phyloP scores from a whole-genome alignment of 2,797 vertebrate genomes.

The Macroramphosus scolopax region DNA sequence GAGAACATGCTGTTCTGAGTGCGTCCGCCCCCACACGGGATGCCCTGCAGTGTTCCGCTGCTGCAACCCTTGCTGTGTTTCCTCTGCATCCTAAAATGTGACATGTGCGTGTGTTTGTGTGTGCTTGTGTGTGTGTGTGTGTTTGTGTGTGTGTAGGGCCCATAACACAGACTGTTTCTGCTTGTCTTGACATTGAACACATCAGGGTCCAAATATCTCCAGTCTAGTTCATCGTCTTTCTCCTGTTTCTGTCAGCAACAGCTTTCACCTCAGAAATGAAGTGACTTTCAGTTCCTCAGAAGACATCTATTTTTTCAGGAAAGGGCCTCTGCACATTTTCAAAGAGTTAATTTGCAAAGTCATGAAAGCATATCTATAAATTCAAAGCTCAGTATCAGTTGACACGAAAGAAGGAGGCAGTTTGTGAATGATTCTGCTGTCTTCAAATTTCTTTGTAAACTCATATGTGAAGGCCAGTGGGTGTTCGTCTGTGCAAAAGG shows the following conservation, averaged over 20 bases:
- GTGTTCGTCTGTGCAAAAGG: no score
- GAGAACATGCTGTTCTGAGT: constrained; percentile 69
- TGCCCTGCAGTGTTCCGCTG: constrained; percentile 57
- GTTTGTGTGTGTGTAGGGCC: background rate
- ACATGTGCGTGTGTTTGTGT: constrained; percentile 2
- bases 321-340: background rate
- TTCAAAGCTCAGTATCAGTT: no score
- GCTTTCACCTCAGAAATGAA: no score
- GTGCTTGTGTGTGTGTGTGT: constrained; percentile 1
- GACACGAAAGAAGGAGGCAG: no score
- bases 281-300: constrained; percentile 12
- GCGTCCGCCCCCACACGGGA: constrained; percentile 47
- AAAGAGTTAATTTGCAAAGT: no score
- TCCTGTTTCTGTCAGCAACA: no score
- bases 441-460: no score
- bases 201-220: no score
- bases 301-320: background rate
- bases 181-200: background rate
- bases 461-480: background rate
- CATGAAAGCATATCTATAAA: no score
- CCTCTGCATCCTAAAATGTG: constrained; percentile 50
- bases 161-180: background rate
- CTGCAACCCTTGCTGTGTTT: constrained; percentile 43
- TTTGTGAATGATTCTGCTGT: no score
- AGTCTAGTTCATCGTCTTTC: no score